A percentile compares a stretch with the other conserved stretches of the same genome.
Evolutionary conservation across 2,888 invertebrate genomes (phyloP).

Genomic region (Halictus quadricinctus): DNA sequence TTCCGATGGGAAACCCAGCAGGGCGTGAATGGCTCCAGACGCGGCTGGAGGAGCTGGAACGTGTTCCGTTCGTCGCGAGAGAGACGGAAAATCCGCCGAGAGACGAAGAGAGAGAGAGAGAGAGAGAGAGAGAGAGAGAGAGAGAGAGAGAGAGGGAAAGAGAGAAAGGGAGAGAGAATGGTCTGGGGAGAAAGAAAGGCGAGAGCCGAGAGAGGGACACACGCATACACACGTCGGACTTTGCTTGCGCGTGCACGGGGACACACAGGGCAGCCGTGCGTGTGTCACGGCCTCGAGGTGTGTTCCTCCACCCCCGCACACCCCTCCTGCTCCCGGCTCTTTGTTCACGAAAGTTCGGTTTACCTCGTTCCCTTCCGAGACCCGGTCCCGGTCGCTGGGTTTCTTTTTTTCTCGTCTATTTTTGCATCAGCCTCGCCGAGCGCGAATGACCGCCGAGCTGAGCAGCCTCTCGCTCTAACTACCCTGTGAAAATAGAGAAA

Average conservation of each 20-base stretch:
- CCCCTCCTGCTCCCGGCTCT: conserved; percentile 51
- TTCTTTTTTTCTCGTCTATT: conserved; percentile 58
- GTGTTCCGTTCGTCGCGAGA: conserved; percentile 49
- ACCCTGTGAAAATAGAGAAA: conserved; percentile 41
- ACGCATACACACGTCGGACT: conserved; percentile 15
- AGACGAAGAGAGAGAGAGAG: conserved; percentile 15
- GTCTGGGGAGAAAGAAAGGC: conserved; percentile 40
- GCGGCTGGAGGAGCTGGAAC: conserved; percentile 58
- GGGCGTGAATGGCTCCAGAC: conserved; percentile 72
- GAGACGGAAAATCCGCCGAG: conserved; percentile 22
- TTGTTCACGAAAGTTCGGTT: conserved; percentile 75
- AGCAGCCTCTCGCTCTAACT: background rate
- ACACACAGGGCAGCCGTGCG: conserved; percentile 54
- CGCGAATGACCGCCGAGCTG: conserved; percentile 12
- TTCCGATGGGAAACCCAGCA: conserved; percentile 75
- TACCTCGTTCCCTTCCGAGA: conserved; percentile 67
- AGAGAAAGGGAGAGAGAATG: conserved; percentile 10
- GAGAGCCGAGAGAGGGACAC: conserved; percentile 29
- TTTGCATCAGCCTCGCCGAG: conserved; percentile 53
- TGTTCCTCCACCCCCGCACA: conserved; percentile 38
- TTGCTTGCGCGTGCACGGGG: conserved; percentile 33
- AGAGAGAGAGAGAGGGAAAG: conserved; percentile 18
- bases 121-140: conserved; percentile 1
- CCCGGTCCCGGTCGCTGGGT: conserved; percentile 43
- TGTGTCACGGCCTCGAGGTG: conserved; percentile 62